These are phyloP conservation scores for Atlantisia rogersi DNA, from an alignment of 2,113 vertebrate genomes.

Conservation along the genomic window DNA sequence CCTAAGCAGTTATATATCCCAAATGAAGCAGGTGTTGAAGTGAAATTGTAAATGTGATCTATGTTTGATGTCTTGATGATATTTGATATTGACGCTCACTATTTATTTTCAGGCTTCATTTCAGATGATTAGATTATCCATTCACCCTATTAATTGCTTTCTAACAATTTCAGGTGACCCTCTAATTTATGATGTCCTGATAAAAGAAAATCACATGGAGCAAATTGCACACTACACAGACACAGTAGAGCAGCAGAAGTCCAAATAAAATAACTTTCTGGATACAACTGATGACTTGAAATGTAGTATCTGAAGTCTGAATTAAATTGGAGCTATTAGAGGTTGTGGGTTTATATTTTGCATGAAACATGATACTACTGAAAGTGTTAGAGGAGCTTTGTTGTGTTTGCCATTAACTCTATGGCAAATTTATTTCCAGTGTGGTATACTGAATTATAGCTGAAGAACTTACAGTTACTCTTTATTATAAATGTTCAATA, in stretches of 20 bases:
- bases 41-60: neutral
- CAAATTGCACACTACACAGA: neutral
- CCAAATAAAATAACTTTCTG: neutral
- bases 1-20: neutral
- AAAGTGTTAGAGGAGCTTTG: neutral
- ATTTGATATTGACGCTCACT: neutral
- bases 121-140: neutral
- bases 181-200: neutral
- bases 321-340: neutral
- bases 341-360: neutral
- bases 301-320: neutral
- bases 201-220: neutral
- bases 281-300: neutral
- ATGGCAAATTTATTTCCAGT: neutral
- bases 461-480: neutral
- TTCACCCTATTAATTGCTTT: constrained; percentile 10
- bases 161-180: neutral
- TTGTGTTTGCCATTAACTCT: neutral
- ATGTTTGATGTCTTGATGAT: neutral
- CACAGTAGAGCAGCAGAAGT: neutral
- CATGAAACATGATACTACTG: neutral
- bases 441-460: neutral
- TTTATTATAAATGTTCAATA: neutral
- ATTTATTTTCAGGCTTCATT: neutral
- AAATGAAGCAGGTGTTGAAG: neutral